phyloP scores from a whole-genome alignment of 2,888 invertebrate species.

The Heliconius cydno region DNA sequence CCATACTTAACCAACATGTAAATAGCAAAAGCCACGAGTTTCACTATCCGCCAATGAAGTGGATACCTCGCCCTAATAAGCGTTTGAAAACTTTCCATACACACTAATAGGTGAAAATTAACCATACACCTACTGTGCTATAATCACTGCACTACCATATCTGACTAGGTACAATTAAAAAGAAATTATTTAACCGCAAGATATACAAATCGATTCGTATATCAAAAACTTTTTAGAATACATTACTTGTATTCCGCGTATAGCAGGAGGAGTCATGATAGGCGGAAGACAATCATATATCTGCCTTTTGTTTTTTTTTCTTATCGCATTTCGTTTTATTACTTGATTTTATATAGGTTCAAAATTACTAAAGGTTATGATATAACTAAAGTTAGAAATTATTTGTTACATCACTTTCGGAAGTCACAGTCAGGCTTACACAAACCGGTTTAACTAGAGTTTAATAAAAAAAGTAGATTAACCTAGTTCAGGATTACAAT shows the following conservation, averaged over 20 bases:
- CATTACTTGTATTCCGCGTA: neutral
- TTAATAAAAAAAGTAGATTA: neutral
- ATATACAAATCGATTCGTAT: neutral
- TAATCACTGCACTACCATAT: neutral
- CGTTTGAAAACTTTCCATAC: conserved; percentile 34
- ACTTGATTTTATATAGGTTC: neutral
- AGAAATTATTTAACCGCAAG: neutral
- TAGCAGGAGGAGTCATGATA: no score
- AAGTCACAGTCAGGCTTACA: neutral
- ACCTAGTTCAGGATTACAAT: neutral
- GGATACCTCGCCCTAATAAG: conserved; percentile 29
- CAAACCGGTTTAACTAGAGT: neutral
- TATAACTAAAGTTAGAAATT: neutral
- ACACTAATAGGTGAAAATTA: conserved; percentile 35
- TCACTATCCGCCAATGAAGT: conserved; percentile 24
- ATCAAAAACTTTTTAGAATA: neutral
- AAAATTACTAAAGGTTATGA: neutral
- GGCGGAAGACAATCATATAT: no score
- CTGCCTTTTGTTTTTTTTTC: no score
- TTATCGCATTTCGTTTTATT: neutral
- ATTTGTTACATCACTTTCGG: neutral
- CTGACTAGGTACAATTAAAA: neutral
- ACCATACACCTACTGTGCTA: neutral
- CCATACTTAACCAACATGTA: conserved; percentile 5
- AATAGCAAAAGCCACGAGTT: conserved; percentile 32